Evolutionary conservation across 92 coral and sea anemone species (phyloP).

Genomic region (Phenganax marumi): DNA sequence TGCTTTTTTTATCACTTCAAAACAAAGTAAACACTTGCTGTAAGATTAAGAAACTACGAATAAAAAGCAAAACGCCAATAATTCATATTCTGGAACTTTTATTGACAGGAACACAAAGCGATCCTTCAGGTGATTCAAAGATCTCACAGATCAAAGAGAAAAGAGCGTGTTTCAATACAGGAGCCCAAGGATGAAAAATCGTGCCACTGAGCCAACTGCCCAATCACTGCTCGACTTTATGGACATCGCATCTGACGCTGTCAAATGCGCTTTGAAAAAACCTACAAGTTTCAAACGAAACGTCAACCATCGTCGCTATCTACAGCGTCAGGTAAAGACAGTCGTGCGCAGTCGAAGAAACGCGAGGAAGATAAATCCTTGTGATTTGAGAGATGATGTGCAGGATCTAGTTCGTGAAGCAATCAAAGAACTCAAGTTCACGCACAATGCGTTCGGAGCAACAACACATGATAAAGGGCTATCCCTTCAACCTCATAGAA

Average conservation of each 20-base stretch:
- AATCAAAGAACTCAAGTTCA: constrained; percentile 21
- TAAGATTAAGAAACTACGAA: no score
- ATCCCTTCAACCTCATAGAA: not conserved
- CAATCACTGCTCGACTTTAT: constrained; percentile 38
- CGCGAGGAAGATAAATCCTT: constrained; percentile 6
- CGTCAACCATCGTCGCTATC: constrained; percentile 33
- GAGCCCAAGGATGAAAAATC: not conserved
- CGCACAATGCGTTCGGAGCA: constrained; percentile 18
- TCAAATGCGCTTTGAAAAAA: constrained; percentile 39
- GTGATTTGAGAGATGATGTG: constrained; percentile 23
- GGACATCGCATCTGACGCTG: constrained; percentile 43
- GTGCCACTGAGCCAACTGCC: not conserved
- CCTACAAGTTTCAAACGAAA: constrained; percentile 32
- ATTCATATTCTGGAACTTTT: no score
- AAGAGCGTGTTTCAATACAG: constrained; percentile 4
- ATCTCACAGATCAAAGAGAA: not conserved
- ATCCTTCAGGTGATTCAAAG: not conserved
- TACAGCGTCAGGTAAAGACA: constrained; percentile 37
- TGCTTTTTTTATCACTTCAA: no score
- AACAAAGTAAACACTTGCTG: no score
- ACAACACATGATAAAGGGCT: not conserved
- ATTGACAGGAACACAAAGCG: no score
- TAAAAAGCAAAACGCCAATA: no score
- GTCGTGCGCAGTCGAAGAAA: constrained; percentile 12
- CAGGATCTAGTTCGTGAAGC: constrained; percentile 38